phyloP scores from a whole-genome alignment of 92 coral and sea anemone species.

The Parazoanthus swiftii region DNA sequence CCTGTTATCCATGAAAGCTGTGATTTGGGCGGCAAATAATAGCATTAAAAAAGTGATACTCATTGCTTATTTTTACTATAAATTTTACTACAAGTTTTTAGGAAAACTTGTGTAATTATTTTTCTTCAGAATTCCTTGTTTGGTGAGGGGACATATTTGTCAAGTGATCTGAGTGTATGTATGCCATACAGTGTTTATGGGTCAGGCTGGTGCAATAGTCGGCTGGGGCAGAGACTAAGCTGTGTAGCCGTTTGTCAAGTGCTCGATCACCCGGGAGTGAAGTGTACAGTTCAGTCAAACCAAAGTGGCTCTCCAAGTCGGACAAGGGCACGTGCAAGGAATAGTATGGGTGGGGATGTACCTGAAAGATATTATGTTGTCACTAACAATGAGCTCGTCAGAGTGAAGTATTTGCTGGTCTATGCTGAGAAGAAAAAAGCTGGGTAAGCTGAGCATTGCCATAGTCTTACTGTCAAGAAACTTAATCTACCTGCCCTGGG shows the following conservation, averaged over 20 bases:
- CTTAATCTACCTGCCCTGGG: neutral
- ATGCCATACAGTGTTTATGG: conserved; percentile 89
- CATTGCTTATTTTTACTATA: no score
- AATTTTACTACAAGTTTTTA: neutral
- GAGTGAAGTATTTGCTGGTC: conserved; percentile 89
- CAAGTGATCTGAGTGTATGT: conserved; percentile 95
- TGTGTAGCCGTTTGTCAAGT: conserved; percentile 96
- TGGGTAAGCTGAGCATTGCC: conserved; percentile 18
- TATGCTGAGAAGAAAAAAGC: conserved; percentile 62
- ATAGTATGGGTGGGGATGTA: conserved; percentile 96
- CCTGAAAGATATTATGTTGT: conserved; percentile 98
- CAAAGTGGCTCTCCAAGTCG: conserved; percentile 45
- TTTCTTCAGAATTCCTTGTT: conserved; percentile 80
- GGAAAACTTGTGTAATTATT: neutral
- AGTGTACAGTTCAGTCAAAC: conserved; percentile 73
- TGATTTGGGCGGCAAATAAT: no score
- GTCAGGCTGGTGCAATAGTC: conserved; percentile 79
- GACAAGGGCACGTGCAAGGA: conserved; percentile 86
- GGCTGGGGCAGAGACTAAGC: conserved; percentile 75
- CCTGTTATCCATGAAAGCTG: no score
- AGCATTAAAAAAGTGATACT: no score
- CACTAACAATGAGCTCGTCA: conserved; percentile 88
- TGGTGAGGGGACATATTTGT: conserved; percentile 97
- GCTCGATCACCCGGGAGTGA: conserved; percentile 95
- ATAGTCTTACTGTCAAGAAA: neutral